phyloP scores from a whole-genome alignment of 2,113 vertebrate species.

The Halcyon malimbica region DNA sequence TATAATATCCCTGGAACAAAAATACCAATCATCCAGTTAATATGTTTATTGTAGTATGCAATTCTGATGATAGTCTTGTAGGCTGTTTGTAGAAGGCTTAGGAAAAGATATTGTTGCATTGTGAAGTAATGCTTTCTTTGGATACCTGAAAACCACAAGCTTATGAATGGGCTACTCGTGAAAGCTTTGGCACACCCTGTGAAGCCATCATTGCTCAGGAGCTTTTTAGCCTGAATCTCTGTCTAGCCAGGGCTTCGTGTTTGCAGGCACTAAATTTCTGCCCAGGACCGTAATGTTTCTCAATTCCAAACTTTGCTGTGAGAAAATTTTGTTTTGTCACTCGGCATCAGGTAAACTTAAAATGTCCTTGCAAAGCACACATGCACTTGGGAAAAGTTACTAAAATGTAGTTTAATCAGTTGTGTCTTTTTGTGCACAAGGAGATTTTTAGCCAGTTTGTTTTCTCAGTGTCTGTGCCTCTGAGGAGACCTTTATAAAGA shows the following conservation, averaged over 20 bases:
- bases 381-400: not conserved
- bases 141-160: not conserved
- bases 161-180: not conserved
- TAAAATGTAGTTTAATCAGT: not conserved
- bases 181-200: not conserved
- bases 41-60: not conserved
- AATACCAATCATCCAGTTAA: not conserved
- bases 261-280: not conserved
- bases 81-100: not conserved
- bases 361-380: not conserved
- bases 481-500: not conserved
- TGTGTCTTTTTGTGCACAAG: not conserved
- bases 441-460: not conserved
- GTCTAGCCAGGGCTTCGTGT: not conserved
- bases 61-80: not conserved
- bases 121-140: fast-evolving
- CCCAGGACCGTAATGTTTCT: not conserved
- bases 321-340: not conserved
- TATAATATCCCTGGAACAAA: not conserved
- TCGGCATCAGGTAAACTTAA: not conserved
- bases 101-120: not conserved
- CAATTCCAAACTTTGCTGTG: not conserved
- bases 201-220: not conserved
- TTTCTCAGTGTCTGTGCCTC: not conserved
- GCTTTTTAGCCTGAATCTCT: not conserved